phyloP scores from a whole-genome alignment of 2,113 vertebrate genomes.

The Peromyscus californicus region DNA sequence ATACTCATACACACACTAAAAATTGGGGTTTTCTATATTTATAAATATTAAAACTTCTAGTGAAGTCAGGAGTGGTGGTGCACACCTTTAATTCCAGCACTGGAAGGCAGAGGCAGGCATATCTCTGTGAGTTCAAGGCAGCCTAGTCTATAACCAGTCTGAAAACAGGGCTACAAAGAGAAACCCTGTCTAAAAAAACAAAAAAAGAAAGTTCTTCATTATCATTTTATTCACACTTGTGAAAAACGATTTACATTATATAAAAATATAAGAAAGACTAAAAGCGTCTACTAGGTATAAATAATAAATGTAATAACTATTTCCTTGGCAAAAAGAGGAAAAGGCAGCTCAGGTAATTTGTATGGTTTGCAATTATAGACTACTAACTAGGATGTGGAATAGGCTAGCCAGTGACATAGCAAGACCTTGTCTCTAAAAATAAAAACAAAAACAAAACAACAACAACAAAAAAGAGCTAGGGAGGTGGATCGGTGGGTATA shows the following conservation, averaged over 20 bases:
- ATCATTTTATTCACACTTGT: constrained; percentile 18
- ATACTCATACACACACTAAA: background rate
- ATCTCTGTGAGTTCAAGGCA: background rate
- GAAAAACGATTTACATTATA: constrained; percentile 7
- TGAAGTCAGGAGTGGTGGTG: background rate
- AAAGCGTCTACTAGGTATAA: background rate
- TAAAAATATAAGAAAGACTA: constrained; percentile 32
- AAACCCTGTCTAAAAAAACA: no score
- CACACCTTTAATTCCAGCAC: background rate
- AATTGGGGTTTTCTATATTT: constrained; percentile 23
- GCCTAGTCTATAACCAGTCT: background rate
- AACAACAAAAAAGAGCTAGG: background rate
- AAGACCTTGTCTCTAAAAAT: background rate
- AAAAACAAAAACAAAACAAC: background rate
- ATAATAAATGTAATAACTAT: background rate
- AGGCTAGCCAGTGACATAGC: no score
- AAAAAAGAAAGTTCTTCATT: constrained; percentile 1
- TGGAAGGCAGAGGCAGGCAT: background rate
- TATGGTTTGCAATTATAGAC: background rate
- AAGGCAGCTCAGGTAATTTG: background rate
- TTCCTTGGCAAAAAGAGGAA: background rate
- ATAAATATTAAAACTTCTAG: constrained; percentile 40
- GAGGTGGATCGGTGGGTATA: background rate
- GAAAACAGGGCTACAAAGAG: background rate
- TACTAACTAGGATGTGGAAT: background rate